A percentile compares a stretch with the other conserved stretches of the same genome.
Conservation (phyloP, 2,888 invertebrate genomes). For the Diadegma fenestrale region DNA sequence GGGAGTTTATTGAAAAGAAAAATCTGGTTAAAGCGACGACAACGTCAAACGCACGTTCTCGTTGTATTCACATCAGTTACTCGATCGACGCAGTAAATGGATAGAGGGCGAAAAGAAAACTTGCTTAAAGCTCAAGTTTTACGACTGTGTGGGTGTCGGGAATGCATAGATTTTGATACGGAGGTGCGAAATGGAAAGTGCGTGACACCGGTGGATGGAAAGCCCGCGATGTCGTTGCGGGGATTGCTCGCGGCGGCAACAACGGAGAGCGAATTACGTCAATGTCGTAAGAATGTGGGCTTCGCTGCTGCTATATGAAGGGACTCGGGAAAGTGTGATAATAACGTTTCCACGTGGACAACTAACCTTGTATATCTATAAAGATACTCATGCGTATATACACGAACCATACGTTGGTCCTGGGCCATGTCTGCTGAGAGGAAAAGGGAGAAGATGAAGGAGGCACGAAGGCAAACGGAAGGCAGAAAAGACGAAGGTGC, state of each 20-base stretch:
- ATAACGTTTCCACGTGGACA: slow-evolving; percentile 40
- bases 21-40: slow-evolving; percentile 11
- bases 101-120: slow-evolving; percentile 15
- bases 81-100: neutral
- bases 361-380: neutral
- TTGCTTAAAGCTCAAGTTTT: slow-evolving; percentile 37
- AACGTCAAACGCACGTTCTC: slow-evolving; percentile 40
- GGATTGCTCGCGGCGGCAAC: slow-evolving; percentile 58
- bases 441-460: neutral
- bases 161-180: neutral
- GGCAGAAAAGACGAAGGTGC: slow-evolving; percentile 9
- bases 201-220: slow-evolving; percentile 57
- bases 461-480: slow-evolving; percentile 31
- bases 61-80: slow-evolving; percentile 5
- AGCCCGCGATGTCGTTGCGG: slow-evolving; percentile 38
- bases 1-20: neutral
- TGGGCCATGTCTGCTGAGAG: slow-evolving; percentile 41
- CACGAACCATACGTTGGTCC: neutral
- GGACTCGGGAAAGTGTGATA: slow-evolving; percentile 24
- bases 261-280: slow-evolving; percentile 72
- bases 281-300: slow-evolving; percentile 51
- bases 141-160: slow-evolving; percentile 29
- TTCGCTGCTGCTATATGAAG: neutral
- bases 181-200: slow-evolving; percentile 51
- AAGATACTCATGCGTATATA: neutral